phyloP scores from a whole-genome alignment of 2,797 vertebrate genomes.

The Argya squamiceps region DNA sequence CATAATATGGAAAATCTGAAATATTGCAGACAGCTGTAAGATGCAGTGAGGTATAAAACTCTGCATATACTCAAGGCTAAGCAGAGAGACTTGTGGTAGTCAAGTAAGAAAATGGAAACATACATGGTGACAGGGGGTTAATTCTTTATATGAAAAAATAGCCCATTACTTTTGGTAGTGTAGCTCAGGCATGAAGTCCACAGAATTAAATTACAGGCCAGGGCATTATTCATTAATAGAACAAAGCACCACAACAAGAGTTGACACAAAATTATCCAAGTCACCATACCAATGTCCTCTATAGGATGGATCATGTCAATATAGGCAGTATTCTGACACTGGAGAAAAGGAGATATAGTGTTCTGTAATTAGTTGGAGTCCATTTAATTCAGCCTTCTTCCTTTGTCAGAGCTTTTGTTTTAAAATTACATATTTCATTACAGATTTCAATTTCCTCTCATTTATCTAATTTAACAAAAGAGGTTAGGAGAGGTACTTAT shows the following conservation, averaged over 20 bases:
- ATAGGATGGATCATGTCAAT: neutral
- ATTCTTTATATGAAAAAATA: neutral
- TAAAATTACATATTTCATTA: neutral
- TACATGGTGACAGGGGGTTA: neutral
- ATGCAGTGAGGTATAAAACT: neutral
- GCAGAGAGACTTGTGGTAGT: neutral
- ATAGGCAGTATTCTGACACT: neutral
- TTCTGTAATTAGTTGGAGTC: neutral
- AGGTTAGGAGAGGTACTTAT: constrained; percentile 8
- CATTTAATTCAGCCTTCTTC: neutral
- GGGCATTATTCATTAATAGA: neutral
- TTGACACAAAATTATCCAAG: neutral
- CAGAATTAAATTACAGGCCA: neutral
- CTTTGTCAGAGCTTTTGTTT: neutral
- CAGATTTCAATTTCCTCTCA: constrained; percentile 11
- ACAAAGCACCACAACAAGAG: neutral
- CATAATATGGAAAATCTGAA: neutral
- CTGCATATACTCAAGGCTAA: neutral
- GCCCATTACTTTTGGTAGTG: neutral
- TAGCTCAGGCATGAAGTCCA: neutral
- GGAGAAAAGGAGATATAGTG: neutral
- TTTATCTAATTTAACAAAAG: constrained; percentile 29
- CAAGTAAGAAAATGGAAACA: neutral
- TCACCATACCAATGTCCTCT: accelerated
- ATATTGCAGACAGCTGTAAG: neutral